Evolutionary conservation across 2,797 vertebrate genomes (phyloP), one percentile per base, ranked within the genome.

Genomic region (Merluccius polli): DNA sequence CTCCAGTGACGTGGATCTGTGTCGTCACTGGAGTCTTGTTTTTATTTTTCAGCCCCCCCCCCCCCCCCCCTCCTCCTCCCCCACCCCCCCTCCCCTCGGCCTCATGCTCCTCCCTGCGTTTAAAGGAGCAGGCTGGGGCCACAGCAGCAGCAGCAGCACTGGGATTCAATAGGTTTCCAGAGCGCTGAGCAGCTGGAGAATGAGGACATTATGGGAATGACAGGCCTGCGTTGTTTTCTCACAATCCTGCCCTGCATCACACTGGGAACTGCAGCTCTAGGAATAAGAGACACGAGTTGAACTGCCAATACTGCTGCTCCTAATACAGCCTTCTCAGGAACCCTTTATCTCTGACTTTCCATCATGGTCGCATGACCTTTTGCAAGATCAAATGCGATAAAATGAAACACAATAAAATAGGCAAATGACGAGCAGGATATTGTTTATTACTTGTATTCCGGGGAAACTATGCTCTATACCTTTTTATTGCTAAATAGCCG

Each of bases 1-100:
- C 83, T 75, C 85, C 85, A 67, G 79, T 88, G 90, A 91, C 89
- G 85, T 71, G 82, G 76, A 0, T 1, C 0, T 41, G n/a, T 71
- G 74, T 84, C 89, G 84, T 88, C 87, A 89, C 74, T 13, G 31
- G 80, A 75, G 78, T 83, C 85, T 90, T 90, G 89, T 91, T 92
- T 93, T 91, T 83, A 83, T 87, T 89, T 75, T 27, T 1, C 5
- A 16, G 78, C 78, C 36, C 71, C 88, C 87, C 38, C 89, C 91
- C 88, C 78, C 12, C 44, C 12, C 6, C 10, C 52, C 65, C 31
- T 16, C 44, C 44, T 21, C 15, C 44, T 18, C 71, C 88, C 87
- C 38, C 89, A 91, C 88, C 78, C 12, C 44, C 44, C 44, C 44
- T 21, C 15, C 44, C 44, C 9, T 15, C 44, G 44, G 21, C 8